A percentile compares a stretch with the other conserved stretches of the same genome.
Conservation (phyloP, 2,888 invertebrate genomes). For the Protodeltote pygarga region DNA sequence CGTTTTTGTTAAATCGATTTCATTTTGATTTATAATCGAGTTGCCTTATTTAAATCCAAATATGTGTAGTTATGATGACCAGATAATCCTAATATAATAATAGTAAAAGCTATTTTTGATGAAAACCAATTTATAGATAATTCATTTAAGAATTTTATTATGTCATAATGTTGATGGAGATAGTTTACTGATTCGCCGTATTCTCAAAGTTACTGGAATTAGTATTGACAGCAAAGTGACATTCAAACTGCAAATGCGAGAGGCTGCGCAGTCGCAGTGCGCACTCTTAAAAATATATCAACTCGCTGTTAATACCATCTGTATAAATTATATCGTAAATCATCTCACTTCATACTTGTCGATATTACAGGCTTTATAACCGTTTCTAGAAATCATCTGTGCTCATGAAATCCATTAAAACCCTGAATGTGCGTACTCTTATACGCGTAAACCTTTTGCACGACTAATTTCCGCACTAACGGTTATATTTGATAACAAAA, state of each 20-base stretch:
- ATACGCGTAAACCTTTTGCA: slow-evolving; percentile 14
- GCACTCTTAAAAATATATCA: slow-evolving; percentile 11
- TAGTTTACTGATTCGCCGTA: slow-evolving; percentile 3
- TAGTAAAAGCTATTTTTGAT: slow-evolving; percentile 24
- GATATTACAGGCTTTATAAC: slow-evolving; percentile 29
- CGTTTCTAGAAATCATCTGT: slow-evolving; percentile 32
- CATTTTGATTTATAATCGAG: slow-evolving; percentile 46
- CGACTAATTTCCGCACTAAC: slow-evolving; percentile 26
- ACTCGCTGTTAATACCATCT: slow-evolving; percentile 15
- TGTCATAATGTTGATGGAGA: slow-evolving; percentile 14
- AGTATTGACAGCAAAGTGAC: slow-evolving; percentile 10
- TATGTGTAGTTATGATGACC: slow-evolving; percentile 18
- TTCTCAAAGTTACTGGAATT: slow-evolving; percentile 9
- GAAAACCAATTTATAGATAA: slow-evolving; percentile 26
- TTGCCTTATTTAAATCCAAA: slow-evolving; percentile 31
- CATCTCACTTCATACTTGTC: slow-evolving; percentile 19
- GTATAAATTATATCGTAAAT: slow-evolving; percentile 36
- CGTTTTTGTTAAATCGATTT: slow-evolving; percentile 47
- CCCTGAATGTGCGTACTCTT: slow-evolving; percentile 25
- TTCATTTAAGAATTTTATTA: slow-evolving; percentile 29
- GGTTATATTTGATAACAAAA: slow-evolving; percentile 29
- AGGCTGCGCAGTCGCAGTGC: not conserved
- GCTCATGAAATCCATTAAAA: slow-evolving; percentile 31
- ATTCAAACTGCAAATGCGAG: slow-evolving; percentile 15
- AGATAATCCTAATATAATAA: slow-evolving; percentile 16